Percentiles rank a stretch among this genome's conserved stretches.
These are phyloP conservation scores for Irena cyanogastra DNA, from an alignment of 2,113 vertebrate genomes.

Conservation along the genomic window DNA sequence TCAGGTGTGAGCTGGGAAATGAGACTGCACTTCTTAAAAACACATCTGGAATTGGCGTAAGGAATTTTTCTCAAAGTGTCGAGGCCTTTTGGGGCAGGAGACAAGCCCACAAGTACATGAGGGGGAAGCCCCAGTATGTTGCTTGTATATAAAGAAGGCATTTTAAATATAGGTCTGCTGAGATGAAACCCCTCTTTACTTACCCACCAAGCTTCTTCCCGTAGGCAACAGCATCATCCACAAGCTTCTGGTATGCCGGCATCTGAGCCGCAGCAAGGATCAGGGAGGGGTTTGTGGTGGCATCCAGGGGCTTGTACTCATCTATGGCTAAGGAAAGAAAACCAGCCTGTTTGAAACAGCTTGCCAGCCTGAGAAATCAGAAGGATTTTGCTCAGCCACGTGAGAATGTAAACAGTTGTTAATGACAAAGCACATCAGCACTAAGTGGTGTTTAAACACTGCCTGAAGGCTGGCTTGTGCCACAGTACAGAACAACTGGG, in stretches of 20 bases:
- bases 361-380: neutral
- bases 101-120: rapidly evolving
- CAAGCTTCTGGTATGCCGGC: slow-evolving; percentile 84
- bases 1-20: neutral
- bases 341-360: neutral
- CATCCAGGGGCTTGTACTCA: slow-evolving; percentile 94
- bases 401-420: neutral
- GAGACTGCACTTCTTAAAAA: neutral
- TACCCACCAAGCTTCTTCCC: slow-evolving; percentile 87
- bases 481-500: neutral
- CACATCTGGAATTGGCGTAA: rapidly evolving
- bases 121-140: rapidly evolving
- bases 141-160: neutral
- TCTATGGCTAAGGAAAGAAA: slow-evolving; percentile 82
- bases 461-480: neutral
- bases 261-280: slow-evolving; percentile 95
- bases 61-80: neutral
- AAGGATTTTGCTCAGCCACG: neutral
- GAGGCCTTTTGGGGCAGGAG: neutral
- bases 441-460: neutral
- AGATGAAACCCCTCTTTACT: slow-evolving; percentile 1
- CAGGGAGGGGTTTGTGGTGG: slow-evolving; percentile 96
- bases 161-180: neutral
- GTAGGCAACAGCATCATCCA: slow-evolving; percentile 88
- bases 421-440: neutral